Evolutionary conservation across 2,113 vertebrate genomes (phyloP), one percentile per base, ranked within the genome.

Genomic region (Onychostoma macrolepis): DNA sequence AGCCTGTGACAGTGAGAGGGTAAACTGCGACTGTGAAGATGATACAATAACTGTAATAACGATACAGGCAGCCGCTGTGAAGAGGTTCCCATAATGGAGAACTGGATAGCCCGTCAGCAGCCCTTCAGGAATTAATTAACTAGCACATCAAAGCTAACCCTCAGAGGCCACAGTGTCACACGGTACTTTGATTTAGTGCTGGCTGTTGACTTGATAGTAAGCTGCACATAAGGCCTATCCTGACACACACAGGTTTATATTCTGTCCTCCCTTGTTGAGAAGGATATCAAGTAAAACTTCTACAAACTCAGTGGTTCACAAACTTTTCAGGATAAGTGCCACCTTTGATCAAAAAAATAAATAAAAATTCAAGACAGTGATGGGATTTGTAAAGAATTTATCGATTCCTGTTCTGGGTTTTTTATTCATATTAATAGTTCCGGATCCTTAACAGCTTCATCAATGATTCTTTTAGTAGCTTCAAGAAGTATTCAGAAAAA

Each of bases 31-130:
- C 65, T 84, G 88, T 88, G 90, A 89, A 88, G 85, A 89, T 90
- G 89, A 92, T 76, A 90, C 78, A 88, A 90, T 82, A 77, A 86
- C 45, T 67, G 71, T 88, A 85, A 90, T 82, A 65, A 38, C 81
- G 85, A 90, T 84, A 82, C 53, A 56, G 5, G 50, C 63, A 78
- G 56, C 3, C 33, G 4, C 28, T 86, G 88, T 82, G 33, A 53
- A 61, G 36, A 56, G 56, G 9, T 53, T 72, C 36, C 45, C 69
- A 19, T 9, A 69, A 67, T 67, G 76, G 81, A 77, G 88, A 45
- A 85, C 65, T 13, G 53, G 33, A 78, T 85, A 41, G 72, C 74
- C 65, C 77, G 87, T 83, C 74, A 63, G 41, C 36, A 12, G 50
- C 41, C 48, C 28, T 81, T 85, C 41, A 79, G 71, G 75, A 88